Evolutionary conservation across 2,888 invertebrate genomes (phyloP), one percentile per base, ranked within the genome.

Genomic region (Elmis aenea): DNA sequence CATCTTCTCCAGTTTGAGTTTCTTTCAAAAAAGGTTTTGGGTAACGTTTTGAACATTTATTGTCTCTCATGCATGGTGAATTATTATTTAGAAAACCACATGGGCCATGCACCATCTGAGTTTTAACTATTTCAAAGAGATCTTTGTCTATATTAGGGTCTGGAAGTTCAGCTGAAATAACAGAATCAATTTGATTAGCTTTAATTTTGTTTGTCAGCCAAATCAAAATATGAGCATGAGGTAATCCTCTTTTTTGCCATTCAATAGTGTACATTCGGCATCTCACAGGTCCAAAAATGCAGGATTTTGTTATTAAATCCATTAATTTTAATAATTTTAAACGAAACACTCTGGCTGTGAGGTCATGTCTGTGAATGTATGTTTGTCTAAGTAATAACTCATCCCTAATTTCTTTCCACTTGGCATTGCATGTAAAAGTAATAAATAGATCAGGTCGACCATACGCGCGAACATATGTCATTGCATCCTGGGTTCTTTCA

Each of bases 31-130:
- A 42, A n/a, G 10, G 6, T 26, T 29, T 25, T 18, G 46, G 45
- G 26, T 30, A 53, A 62, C 35, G 18, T 38, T 62, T 60, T 5
- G 51, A 44, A 41, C 63, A 64, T 36, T 58, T 57, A 26, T 59
- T 60, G 42, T 64, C 56, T 20, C 37, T 41, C 63, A 67, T 69
- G 53, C 69, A 70, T 6, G 63, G 62, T 22, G 56, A 58, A 36
- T 38, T 37, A 13, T 28, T 40, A 48, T 65, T 65, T 8, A 58
- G 31, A 24, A 28, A 37, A 35, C 66, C 67, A 49, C 67, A 67
- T 31, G 68, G 67, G 5, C 18, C 18, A 18, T 18, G 18, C 30
- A 62, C 54, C 59, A 67, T 69, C 28, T 62, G 49, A 31, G 26
- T 51, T 2, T 9, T 54, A 9, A 62, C 46, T 37, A 57, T 41